Conservation (phyloP, 2,888 invertebrate species). For the Argyresthia goedartella region DNA sequence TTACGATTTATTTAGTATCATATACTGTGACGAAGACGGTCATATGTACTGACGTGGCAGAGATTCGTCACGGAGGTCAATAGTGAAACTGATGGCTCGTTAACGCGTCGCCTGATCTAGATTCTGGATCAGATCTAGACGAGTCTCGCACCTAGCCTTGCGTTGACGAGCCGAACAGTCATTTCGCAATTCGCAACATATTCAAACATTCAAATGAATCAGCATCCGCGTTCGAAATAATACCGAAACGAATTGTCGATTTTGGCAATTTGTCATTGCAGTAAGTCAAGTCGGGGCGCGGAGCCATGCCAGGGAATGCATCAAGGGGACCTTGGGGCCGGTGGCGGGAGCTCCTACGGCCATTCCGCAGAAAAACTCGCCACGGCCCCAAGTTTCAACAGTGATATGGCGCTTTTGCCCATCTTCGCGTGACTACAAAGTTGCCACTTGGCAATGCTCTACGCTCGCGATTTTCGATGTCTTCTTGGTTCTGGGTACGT, state of each 20-base stretch:
- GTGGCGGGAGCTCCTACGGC: conserved; percentile 24
- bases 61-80: too few relatives aligned
- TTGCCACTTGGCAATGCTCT: conserved; percentile 38
- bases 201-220: too few relatives aligned
- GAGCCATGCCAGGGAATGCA: conserved; percentile 60
- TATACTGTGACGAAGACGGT: too few relatives aligned
- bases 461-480: conserved; percentile 31
- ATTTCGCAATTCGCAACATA: too few relatives aligned
- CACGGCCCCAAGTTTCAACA: not conserved
- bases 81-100: too few relatives aligned
- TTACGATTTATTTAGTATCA: too few relatives aligned
- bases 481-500: conserved; percentile 59
- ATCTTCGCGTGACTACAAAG: conserved; percentile 25
- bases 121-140: too few relatives aligned
- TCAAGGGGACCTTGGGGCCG: conserved; percentile 37
- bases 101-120: too few relatives aligned
- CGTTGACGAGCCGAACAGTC: too few relatives aligned
- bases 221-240: not conserved
- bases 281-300: conserved; percentile 34
- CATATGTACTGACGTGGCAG: too few relatives aligned
- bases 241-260: conserved; percentile 11
- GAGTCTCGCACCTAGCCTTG: too few relatives aligned
- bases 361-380: too few relatives aligned
- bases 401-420: not conserved
- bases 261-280: conserved; percentile 42